These are phyloP conservation scores for Acomys russatus DNA, from an alignment of 2,797 vertebrate genomes.

Conservation along the genomic window DNA sequence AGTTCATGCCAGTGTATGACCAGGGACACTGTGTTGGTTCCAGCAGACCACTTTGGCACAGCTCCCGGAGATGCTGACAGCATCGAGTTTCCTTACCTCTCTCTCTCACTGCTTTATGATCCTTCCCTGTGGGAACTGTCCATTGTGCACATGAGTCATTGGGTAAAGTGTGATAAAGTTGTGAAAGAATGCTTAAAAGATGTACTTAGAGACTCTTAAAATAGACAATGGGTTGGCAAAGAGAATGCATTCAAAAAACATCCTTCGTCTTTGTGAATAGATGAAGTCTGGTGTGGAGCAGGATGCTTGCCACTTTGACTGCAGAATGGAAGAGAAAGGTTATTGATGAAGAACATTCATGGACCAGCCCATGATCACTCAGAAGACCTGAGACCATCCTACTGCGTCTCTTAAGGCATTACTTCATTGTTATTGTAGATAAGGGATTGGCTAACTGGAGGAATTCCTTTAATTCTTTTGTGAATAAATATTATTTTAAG, in stretches of 20 bases:
- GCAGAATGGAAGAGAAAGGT: neutral
- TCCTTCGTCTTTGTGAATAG: neutral
- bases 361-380: neutral
- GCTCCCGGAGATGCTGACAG: neutral
- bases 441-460: slow-evolving; percentile 11
- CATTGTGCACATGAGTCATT: neutral
- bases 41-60: neutral
- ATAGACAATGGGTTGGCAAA: neutral
- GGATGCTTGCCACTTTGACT: neutral
- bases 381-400: neutral
- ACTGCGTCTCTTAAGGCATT: neutral
- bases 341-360: neutral
- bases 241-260: neutral
- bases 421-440: slow-evolving; percentile 39
- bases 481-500: slow-evolving; percentile 52
- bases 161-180: neutral
- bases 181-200: slow-evolving; percentile 2
- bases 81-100: neutral
- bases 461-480: slow-evolving; percentile 51
- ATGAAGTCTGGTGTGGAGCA: neutral
- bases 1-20: neutral
- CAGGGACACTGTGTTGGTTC: neutral
- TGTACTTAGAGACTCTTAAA: neutral
- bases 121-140: neutral
- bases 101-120: neutral